Evolutionary conservation across 2,888 invertebrate genomes (phyloP).

Genomic region (Panzeria rudis): DNA sequence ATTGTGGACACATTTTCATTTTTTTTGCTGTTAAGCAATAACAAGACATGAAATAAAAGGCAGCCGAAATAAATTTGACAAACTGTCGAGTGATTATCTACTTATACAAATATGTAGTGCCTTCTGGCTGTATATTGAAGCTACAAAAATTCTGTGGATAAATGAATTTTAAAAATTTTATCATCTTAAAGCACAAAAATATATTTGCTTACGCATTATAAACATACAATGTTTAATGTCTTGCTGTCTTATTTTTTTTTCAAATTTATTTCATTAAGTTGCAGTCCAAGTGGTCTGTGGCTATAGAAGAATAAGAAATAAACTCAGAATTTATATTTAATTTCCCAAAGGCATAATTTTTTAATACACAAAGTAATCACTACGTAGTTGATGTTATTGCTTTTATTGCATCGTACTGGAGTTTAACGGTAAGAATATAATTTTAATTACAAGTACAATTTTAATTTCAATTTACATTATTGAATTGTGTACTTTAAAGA

Average conservation of each 20-base stretch:
- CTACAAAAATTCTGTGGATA: constrained; percentile 27
- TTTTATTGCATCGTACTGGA: constrained; percentile 13
- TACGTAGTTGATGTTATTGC: constrained; percentile 22
- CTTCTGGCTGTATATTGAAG: constrained; percentile 29
- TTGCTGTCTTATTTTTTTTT: constrained; percentile 7
- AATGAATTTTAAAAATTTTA: neutral
- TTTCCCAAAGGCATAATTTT: constrained; percentile 66
- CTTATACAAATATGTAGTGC: no score
- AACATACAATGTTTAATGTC: constrained; percentile 15
- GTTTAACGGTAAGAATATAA: neutral
- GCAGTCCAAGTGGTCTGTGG: constrained; percentile 40
- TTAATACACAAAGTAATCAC: constrained; percentile 59
- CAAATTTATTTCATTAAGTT: neutral
- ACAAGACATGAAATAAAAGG: constrained; percentile 25
- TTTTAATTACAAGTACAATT: constrained; percentile 29
- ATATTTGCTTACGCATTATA: neutral
- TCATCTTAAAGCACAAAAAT: neutral
- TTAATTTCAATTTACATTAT: constrained; percentile 23
- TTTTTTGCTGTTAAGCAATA: neutral
- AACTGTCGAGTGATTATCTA: constrained; percentile 4
- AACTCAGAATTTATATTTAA: constrained; percentile 34
- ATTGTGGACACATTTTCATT: constrained; percentile 31
- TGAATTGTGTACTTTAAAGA: neutral
- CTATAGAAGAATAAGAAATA: neutral
- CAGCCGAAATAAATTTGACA: constrained; percentile 17